Conservation (phyloP, 2,888 invertebrate species). For the Drosophila flavopinicola region DNA sequence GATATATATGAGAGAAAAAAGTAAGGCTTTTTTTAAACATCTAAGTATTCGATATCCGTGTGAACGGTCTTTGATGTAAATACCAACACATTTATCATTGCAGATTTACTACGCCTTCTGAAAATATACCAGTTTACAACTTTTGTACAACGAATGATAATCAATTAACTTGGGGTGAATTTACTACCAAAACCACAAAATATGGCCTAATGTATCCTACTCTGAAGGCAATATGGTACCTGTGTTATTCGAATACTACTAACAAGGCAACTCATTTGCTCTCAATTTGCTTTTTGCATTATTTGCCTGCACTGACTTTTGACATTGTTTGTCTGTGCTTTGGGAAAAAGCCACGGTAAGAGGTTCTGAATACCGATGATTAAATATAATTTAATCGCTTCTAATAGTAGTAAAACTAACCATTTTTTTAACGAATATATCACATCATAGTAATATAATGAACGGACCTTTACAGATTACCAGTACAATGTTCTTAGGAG, state of each 20-base stretch:
- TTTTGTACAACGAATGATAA: constrained; percentile 89
- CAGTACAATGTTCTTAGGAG: too few species aligned
- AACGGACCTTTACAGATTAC: too few species aligned
- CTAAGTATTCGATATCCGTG: neutral
- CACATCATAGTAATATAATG: too few species aligned
- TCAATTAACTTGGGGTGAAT: constrained; percentile 91
- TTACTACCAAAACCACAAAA: constrained; percentile 86
- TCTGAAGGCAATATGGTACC: constrained; percentile 89
- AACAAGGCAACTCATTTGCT: constrained; percentile 3
- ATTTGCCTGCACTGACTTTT: constrained; percentile 12
- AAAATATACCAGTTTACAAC: constrained; percentile 13
- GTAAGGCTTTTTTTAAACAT: neutral
- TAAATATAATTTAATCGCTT: too few species aligned
- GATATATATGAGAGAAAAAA: constrained; percentile 85
- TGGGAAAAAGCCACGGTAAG: constrained; percentile 21
- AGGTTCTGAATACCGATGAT: neutral
- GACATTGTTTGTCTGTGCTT: constrained; percentile 6
- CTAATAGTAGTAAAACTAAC: too few species aligned
- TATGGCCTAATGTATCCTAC: constrained; percentile 87
- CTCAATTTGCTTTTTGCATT: constrained; percentile 16
- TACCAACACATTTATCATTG: neutral
- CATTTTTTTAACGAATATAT: too few species aligned
- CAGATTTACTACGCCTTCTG: neutral
- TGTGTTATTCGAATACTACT: constrained; percentile 76
- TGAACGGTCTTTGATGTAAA: neutral